phyloP scores from a whole-genome alignment of 2,113 vertebrate genomes.

The Pollimyrus isidori region DNA sequence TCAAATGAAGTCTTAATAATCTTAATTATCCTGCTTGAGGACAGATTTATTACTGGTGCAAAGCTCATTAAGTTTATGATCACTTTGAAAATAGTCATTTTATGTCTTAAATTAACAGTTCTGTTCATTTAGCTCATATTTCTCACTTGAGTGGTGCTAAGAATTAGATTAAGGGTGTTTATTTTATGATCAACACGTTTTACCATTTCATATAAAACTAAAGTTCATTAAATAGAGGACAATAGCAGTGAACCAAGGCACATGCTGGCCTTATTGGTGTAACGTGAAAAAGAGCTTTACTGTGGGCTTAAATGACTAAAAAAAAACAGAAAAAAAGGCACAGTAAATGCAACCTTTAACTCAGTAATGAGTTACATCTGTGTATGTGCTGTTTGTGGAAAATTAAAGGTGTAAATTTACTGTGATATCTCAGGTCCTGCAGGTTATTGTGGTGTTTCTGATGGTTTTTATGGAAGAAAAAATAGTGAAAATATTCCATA shows the following conservation, averaged over 20 bases:
- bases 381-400: background rate
- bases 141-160: background rate
- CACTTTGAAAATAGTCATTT: background rate
- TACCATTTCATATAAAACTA: background rate
- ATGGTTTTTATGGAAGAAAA: background rate
- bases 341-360: background rate
- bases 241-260: background rate
- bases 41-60: background rate
- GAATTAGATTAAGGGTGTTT: background rate
- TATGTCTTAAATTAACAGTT: background rate
- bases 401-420: background rate
- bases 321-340: background rate
- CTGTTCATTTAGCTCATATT: background rate
- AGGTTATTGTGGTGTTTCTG: background rate
- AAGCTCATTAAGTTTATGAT: background rate
- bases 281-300: background rate
- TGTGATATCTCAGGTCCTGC: background rate
- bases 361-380: background rate
- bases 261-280: background rate
- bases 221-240: background rate
- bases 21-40: background rate
- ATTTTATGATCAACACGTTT: background rate
- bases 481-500: background rate
- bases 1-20: background rate
- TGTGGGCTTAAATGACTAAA: background rate